These are phyloP conservation scores for Leptobrachium leishanense DNA, from an alignment of 2,113 vertebrate species.

Conservation along the genomic window DNA sequence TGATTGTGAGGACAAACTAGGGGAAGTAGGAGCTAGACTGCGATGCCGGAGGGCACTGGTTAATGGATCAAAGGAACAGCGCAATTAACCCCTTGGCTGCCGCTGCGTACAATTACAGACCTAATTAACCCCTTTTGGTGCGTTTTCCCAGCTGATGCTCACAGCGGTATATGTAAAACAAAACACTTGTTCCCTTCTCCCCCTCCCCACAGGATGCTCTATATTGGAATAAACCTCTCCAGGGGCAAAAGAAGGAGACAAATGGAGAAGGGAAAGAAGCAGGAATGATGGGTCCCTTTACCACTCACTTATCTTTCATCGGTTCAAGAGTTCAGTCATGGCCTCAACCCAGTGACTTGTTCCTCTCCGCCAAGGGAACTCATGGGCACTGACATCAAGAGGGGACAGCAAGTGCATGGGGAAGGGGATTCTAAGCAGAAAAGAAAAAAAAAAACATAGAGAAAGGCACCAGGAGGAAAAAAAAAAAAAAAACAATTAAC, in stretches of 20 bases:
- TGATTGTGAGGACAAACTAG: slow-evolving; percentile 27
- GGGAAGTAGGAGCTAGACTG: slow-evolving; percentile 20
- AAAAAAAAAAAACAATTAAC: not conserved
- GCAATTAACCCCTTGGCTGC: slow-evolving; percentile 33
- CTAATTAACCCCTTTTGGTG: slow-evolving; percentile 38
- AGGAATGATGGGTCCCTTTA: slow-evolving; percentile 46
- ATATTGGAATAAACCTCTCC: slow-evolving; percentile 40
- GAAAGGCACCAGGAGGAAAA: slow-evolving; percentile 6
- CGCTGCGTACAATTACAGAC: not conserved
- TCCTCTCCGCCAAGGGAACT: slow-evolving; percentile 35
- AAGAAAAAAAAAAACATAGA: not conserved
- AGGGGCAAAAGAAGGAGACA: slow-evolving; percentile 38
- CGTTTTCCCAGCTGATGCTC: slow-evolving; percentile 12
- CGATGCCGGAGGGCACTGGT: slow-evolving; percentile 27
- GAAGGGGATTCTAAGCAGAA: not conserved
- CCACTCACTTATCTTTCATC: slow-evolving; percentile 49
- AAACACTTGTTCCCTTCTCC: slow-evolving; percentile 40
- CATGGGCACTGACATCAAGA: slow-evolving; percentile 29
- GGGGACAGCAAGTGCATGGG: slow-evolving; percentile 6
- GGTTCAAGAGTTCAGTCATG: slow-evolving; percentile 50
- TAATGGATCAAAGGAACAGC: slow-evolving; percentile 19
- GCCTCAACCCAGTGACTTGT: slow-evolving; percentile 38
- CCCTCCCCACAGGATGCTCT: slow-evolving; percentile 25
- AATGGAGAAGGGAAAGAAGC: slow-evolving; percentile 41
- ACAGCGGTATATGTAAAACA: slow-evolving; percentile 10